Evolutionary conservation across 2,888 invertebrate species (phyloP), one percentile per base, ranked within the genome.

Genomic region (Drosophila multiciliata): DNA sequence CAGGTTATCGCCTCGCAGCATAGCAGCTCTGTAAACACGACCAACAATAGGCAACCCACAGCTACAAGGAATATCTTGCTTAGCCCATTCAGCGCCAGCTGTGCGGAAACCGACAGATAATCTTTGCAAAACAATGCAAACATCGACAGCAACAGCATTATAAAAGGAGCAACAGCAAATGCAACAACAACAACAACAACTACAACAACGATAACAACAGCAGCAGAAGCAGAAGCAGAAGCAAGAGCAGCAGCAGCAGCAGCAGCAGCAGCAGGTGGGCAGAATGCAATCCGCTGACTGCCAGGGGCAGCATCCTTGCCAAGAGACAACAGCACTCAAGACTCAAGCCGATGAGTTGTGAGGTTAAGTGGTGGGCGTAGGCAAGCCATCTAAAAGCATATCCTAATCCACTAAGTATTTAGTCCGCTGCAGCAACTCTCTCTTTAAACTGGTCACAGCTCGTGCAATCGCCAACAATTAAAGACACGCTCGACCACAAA

Each of bases 91-190:
- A 45, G 64, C 79, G 87, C 74, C 84, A 82, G 78, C 75, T 82
- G 80, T 72, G 78, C 75, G 69, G 70, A 71, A 75, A 71, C 59
- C 55, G 70, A 32, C 73, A 60, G 78, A 83, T 81, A 86, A 86
- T 83, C 66, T 72, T 75, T 73, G 55, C 83, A 79, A 61, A 62
- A 67, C 78, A 78, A 74, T 74, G 74, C 67, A 73, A 63, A 66
- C 65, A 65, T 33, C 42, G 36, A 50, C 48, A 62, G 36, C 48
- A 68, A 32, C 57, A 64, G 26, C 36, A 23, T 20, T 48, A 23
- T 26, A 35, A 48, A 48, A 48, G 4, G 35, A 40, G 33, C 45
- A 45, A 9, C 42, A 59, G 20, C 20, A 64, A 23, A 12, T 45
- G 3, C 26, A 38, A 15, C 36, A 53, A 23, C 49, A 55, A 57